Percentiles rank a stretch among this genome's conserved stretches.
phyloP scores from a whole-genome alignment of 1,140 invertebrate genomes.

The Solenopsis fugax region DNA sequence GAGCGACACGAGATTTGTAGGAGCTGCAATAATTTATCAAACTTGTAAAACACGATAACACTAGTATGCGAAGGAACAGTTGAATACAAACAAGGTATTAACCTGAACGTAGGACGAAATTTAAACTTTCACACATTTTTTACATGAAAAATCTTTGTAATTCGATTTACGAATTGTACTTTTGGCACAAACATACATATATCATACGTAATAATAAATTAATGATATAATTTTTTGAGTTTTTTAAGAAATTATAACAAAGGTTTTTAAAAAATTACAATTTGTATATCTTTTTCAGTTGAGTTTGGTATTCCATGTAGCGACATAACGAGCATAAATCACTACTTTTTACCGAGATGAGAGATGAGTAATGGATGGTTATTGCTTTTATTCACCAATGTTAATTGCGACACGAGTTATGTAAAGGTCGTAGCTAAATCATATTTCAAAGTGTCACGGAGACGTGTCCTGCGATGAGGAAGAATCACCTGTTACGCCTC shows the following conservation, averaged over 20 bases:
- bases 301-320: slow-evolving; percentile 2
- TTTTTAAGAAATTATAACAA: slow-evolving; percentile 12
- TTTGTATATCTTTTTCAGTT: background rate
- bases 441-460: slow-evolving; percentile 48
- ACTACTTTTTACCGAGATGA: background rate
- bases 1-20: background rate
- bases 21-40: background rate
- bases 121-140: background rate
- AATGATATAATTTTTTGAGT: background rate
- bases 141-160: background rate
- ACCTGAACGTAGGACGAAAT: background rate
- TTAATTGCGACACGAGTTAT: slow-evolving; percentile 38
- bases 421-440: slow-evolving; percentile 27
- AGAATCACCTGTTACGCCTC: slow-evolving; percentile 65
- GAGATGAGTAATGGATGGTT: slow-evolving; percentile 7
- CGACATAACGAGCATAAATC: background rate
- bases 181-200: background rate
- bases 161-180: background rate
- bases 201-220: background rate
- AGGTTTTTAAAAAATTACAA: background rate
- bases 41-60: background rate
- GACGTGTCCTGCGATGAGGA: slow-evolving; percentile 41
- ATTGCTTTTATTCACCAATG: slow-evolving; percentile 25
- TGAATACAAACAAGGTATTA: slow-evolving; percentile 27
- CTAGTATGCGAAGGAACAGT: slow-evolving; percentile 1